Base-by-base conservation (phyloP, 2,113 vertebrate genomes). In the Rhynchopsitta pachyrhyncha region DNA sequence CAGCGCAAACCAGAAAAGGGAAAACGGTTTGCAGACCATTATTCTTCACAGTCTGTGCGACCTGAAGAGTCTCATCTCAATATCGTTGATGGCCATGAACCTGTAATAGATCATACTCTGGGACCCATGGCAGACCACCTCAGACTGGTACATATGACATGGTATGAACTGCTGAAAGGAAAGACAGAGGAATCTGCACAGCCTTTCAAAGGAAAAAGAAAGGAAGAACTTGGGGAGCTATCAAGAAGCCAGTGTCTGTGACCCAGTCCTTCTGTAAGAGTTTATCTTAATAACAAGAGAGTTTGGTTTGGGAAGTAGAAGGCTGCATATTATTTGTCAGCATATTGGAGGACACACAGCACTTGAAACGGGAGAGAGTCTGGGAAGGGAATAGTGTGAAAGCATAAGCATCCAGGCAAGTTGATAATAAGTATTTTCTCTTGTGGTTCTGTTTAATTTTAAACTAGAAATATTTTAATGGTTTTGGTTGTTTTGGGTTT, bases 301-400 rank as follows among this genome's bases (percentile, higher is more conserved):
- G 22, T 63, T 82, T 1, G 1, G 39, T 49, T 55, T 81, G 76
- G 41, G 10, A 82, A 68, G 25, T 27, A 37, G 69, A 49, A 24
- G 76, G 46, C 53, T 81, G 62, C 22, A 31, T 39, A 24, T 67
- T 71, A 33, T 71, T 50, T 27, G 19, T 67, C 52, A 67, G 23
- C 17, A 8, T 42, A n/a, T 9, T 1, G 0, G 47, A 69, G 27
- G 27, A 42, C 62, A 42, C 1, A 2, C 29, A 63, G 23, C 41
- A 70, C 35, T 55, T 82, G 47, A 81, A 53, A 55, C 28, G 18
- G 60, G 39, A 19, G 46, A 49, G 17, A 60, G 15, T 15, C 59
- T 60, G 12, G 24, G 59, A 52, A 71, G 20, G 17, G 22, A 67
- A 41, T 0, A 2, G 39, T 28, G 46, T 53, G 85, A 78, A 24